Conservation (phyloP, 2,797 vertebrate species). For the Aphelocoma californica region DNA sequence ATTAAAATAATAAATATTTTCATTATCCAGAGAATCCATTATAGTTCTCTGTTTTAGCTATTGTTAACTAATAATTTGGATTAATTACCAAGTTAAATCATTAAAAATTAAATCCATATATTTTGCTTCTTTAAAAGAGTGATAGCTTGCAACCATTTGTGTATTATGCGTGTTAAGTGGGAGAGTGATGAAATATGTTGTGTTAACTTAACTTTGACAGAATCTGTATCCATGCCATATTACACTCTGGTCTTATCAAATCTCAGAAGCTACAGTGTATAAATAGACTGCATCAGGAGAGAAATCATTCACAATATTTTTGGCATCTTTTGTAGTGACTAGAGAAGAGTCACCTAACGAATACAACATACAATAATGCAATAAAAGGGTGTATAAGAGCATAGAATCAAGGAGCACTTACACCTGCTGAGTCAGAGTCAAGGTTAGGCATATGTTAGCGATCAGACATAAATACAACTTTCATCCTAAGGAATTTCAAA, state of each 20-base stretch:
- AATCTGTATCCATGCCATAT: conserved; percentile 57
- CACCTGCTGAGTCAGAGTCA: background rate
- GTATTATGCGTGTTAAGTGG: conserved; percentile 51
- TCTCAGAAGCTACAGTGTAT: conserved; percentile 36
- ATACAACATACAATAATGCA: background rate
- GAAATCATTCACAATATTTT: conserved; percentile 47
- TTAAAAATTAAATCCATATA: conserved; percentile 61
- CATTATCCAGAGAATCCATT: conserved; percentile 52
- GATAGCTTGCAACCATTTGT: conserved; percentile 40
- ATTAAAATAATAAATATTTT: conserved; percentile 72
- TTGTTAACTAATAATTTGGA: conserved; percentile 65
- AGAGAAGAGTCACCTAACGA: background rate
- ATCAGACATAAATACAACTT: background rate
- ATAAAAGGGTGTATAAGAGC: background rate
- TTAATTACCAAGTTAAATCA: conserved; percentile 50
- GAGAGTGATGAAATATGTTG: conserved; percentile 57
- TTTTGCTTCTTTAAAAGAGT: conserved; percentile 60
- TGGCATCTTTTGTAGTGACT: conserved; percentile 29
- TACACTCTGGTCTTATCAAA: conserved; percentile 54
- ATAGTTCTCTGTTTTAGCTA: conserved; percentile 33
- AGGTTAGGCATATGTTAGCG: background rate
- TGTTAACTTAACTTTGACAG: conserved; percentile 60
- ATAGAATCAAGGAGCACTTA: background rate
- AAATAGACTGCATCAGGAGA: conserved; percentile 40
- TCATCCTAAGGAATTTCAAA: background rate